phyloP scores from a whole-genome alignment of 2,888 invertebrate genomes.

The Andrena bucephala region DNA sequence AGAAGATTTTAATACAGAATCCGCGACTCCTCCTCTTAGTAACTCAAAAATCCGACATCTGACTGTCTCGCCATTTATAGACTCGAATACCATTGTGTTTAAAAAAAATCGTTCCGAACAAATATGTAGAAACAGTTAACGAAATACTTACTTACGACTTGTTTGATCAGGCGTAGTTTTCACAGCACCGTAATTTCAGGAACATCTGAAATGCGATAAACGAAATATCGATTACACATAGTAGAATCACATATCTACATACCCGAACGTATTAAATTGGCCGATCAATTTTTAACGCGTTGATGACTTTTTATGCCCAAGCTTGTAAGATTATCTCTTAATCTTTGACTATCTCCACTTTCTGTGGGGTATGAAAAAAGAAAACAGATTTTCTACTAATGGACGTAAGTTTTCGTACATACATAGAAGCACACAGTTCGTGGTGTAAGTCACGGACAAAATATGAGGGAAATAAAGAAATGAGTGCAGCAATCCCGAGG shows the following conservation, averaged over 20 bases:
- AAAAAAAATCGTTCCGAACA: background rate
- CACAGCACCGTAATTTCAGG: constrained; percentile 76
- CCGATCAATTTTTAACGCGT: too few relatives aligned
- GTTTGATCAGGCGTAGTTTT: constrained; percentile 79
- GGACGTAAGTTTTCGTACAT: background rate
- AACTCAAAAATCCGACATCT: constrained; percentile 29
- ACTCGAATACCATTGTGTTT: constrained; percentile 1
- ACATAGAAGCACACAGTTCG: background rate
- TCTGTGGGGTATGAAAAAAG: background rate
- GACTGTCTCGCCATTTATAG: constrained; percentile 1
- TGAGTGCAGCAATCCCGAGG: background rate
- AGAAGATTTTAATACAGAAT: constrained; percentile 47
- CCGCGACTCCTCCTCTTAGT: constrained; percentile 14
- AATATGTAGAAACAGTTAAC: background rate
- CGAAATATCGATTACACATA: background rate
- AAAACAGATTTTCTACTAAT: background rate
- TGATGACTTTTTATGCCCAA: background rate
- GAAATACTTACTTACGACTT: constrained; percentile 75
- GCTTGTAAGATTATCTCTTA: background rate
- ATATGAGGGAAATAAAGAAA: background rate
- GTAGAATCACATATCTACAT: too few relatives aligned
- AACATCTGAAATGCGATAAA: constrained; percentile 81
- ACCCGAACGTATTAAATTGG: too few relatives aligned
- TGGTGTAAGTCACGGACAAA: background rate
- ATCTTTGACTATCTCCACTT: background rate